Evolutionary conservation across 2,888 invertebrate species (phyloP), one percentile per base, ranked within the genome.

Genomic region (Athetis lepigone): DNA sequence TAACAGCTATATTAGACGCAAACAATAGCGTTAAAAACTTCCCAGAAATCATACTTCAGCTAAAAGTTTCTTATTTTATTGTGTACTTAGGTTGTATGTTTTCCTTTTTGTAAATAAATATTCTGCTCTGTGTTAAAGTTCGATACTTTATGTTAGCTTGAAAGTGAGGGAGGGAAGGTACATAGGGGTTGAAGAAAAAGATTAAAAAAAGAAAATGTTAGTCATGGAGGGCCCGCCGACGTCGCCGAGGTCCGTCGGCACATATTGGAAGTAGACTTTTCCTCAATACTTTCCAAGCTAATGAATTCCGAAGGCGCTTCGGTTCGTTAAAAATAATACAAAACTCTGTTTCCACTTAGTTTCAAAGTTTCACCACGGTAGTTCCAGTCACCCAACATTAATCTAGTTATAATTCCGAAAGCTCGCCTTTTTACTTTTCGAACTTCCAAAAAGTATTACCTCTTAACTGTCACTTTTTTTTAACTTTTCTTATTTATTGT

Each of bases 381-480:
- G 89, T 92, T 92, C 86, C 88, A 90, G 90, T 93, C 89, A 89
- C 88, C 85, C 87, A 90, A 89, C 93, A 92, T 93, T 94, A 92
- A 93, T 94, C 90, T 91, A 88, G 90, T 92, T 92, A 92, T 90
- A 90, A 89, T 90, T 88, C 82, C 79, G 73, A 80, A 82, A 81
- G 81, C 81, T 79, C 80, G 81, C 80, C 52, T 87, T 88, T 88
- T 89, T 85, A 79, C 85, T 79, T 69, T 51, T 66, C 59, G 73
- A 87, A 90, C 83, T 87, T 87, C 75, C 73, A 77, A 82, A 87
- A 86, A 85, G 82, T 84, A 77, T n/a, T 85, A 86, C 81, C 80
- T 82, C 74, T 82, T 85, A 83, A 85, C 83, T 85, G 85, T 85
- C 86, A 84, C 80, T 79, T 84, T 83, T 65, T 67, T 77, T 81